Conservation (phyloP, 2,113 vertebrate species). For the Pampusana beccarii region DNA sequence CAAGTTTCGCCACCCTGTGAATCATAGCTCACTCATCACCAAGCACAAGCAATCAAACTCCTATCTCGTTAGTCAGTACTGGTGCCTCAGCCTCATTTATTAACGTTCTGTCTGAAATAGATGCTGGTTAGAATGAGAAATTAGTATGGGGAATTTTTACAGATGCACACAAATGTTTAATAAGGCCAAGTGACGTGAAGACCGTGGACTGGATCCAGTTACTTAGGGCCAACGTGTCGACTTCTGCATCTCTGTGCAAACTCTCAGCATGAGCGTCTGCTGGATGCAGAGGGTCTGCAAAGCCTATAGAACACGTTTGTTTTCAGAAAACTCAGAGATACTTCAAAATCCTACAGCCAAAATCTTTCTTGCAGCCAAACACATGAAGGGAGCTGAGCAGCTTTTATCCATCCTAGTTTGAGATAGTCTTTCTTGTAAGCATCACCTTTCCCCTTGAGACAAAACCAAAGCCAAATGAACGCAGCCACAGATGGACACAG, state of each 20-base stretch:
- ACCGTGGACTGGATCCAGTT: background rate
- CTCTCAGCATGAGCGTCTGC: background rate
- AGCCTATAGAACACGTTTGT: background rate
- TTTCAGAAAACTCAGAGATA: background rate
- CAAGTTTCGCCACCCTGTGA: background rate
- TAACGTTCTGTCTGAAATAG: conserved; percentile 14
- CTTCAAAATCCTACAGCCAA: background rate
- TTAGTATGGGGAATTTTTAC: background rate
- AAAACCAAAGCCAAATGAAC: background rate
- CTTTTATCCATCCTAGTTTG: background rate
- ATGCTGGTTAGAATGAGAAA: background rate
- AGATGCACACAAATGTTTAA: conserved; percentile 7
- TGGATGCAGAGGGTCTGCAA: background rate
- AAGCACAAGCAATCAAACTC: background rate
- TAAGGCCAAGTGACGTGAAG: background rate
- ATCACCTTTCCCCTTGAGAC: background rate
- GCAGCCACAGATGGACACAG: background rate
- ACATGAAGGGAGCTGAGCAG: background rate
- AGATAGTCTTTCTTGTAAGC: background rate
- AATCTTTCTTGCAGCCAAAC: background rate
- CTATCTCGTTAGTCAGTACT: background rate
- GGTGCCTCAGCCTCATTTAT: background rate
- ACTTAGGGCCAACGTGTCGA: background rate
- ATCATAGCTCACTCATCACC: conserved; percentile 41
- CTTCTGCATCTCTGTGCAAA: background rate